Base-by-base conservation (phyloP, 2,797 vertebrate species). In the Bradypus variegatus region DNA sequence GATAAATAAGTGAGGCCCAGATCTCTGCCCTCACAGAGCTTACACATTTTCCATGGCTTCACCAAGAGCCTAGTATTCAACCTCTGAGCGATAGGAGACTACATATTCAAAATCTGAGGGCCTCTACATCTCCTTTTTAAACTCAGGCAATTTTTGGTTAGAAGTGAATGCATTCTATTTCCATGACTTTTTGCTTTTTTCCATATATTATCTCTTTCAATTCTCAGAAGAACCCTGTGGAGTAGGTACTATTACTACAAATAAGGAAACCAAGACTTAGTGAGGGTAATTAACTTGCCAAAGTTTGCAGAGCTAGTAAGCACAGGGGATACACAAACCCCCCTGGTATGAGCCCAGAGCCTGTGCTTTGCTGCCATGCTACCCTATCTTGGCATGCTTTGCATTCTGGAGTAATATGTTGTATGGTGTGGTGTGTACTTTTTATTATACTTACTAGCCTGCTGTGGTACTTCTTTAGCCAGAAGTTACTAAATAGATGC, bases 201-300 rank as follows among this genome's bases (percentile, higher is more conserved):
- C 76, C 25, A 27, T 58, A 8, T 64, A 77, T 58, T 33, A 36
- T 55, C 83, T 62, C 85, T 80, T 79, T 83, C 64, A 41, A 65
- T 36, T 94, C 72, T 90, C 60, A 77, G 65, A 92, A 94, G 72
- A 88, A 91, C 33, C 45, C 36, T 64, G 6, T 89, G 36, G 80
- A 21, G 62, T 6, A 73, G 69, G n/a, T 62, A 64, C 27, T 45
- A 27, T 73, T 89, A 60, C 60, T 82, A 38, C 80, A 86, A 53
- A 69, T 21, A 45, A 87, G 84, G 53, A 62, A 77, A 67, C 15
- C 21, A n/a, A 87, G 78, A 79, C 27, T 58, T 27, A 75, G 73
- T 48, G 60, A 84, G 73, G n/a, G 29, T 14, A 80, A 80, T 18
- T 75, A 67, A 80, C 45, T 50, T 87, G 64, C 19, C 25, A 25